Conservation (phyloP, 2,797 vertebrate genomes). For the Ataeniobius toweri region DNA sequence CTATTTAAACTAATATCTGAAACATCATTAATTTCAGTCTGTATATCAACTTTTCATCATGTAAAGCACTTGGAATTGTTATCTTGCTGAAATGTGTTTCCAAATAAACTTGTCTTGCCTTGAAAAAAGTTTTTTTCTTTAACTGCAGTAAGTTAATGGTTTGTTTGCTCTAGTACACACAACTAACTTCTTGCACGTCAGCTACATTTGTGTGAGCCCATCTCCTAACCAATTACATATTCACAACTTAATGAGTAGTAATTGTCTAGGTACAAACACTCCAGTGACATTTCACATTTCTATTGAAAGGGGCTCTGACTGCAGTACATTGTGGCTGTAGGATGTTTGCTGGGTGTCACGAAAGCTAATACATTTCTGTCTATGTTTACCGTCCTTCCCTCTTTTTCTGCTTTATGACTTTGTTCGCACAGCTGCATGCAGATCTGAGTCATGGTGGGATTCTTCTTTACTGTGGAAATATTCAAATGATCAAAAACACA, state of each 20-base stretch:
- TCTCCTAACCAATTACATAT: conserved; percentile 41
- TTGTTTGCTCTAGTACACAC: background rate
- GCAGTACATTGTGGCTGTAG: conserved; percentile 44
- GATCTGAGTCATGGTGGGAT: conserved; percentile 61
- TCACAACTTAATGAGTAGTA: conserved; percentile 38
- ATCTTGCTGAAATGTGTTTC: too few relatives aligned
- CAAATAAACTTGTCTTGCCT: too few relatives aligned
- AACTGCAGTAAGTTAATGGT: background rate
- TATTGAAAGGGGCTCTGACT: conserved; percentile 52
- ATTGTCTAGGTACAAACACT: conserved; percentile 56
- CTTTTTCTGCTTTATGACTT: conserved; percentile 45
- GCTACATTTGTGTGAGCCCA: conserved; percentile 27
- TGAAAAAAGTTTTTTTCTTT: background rate
- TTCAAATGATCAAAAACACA: conserved; percentile 67
- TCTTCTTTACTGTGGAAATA: conserved; percentile 59
- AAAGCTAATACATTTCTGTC: conserved; percentile 36
- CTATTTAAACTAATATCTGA: too few relatives aligned
- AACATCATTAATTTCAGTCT: too few relatives aligned
- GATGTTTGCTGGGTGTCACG: conserved; percentile 54
- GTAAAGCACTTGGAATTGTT: too few relatives aligned
- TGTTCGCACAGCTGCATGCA: conserved; percentile 56
- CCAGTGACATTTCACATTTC: conserved; percentile 48
- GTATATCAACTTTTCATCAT: too few relatives aligned
- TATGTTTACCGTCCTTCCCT: conserved; percentile 34
- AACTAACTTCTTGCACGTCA: conserved; percentile 1